phyloP scores from a whole-genome alignment of 64 coral and sea anemone genomes.

The Orbicella faveolata region DNA sequence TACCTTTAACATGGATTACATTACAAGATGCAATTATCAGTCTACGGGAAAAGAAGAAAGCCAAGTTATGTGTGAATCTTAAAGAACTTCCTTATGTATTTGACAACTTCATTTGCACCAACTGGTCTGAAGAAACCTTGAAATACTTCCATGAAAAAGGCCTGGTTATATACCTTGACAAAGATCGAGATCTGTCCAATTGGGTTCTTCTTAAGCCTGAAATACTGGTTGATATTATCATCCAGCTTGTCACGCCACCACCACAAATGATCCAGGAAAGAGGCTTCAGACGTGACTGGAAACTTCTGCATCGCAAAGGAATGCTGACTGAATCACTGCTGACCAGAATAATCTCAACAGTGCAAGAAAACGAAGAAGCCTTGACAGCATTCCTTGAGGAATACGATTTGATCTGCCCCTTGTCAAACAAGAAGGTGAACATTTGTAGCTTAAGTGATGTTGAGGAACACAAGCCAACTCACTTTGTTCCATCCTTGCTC shows the following conservation, averaged over 20 bases:
- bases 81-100: constrained; percentile 35
- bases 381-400: constrained; percentile 44
- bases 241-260: constrained; percentile 39
- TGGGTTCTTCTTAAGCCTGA: constrained; percentile 71
- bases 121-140: constrained; percentile 53
- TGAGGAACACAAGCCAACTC: constrained; percentile 11
- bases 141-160: constrained; percentile 75
- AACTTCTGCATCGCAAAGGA: constrained; percentile 28
- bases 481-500: constrained; percentile 54
- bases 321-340: constrained; percentile 26
- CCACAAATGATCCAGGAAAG: constrained; percentile 1
- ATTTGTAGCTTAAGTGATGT: neutral
- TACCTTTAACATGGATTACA: constrained; percentile 69
- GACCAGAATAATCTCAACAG: constrained; percentile 7
- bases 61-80: constrained; percentile 24
- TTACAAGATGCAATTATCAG: constrained; percentile 67
- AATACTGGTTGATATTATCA: constrained; percentile 39
- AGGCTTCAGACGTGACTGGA: constrained; percentile 36
- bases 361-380: constrained; percentile 20
- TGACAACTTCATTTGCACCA: neutral
- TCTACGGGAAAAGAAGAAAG: neutral
- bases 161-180: constrained; percentile 57
- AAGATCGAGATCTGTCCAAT: constrained; percentile 43
- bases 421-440: neutral
- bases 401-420: constrained; percentile 47